Percentiles rank a stretch among this genome's conserved stretches.
These are phyloP conservation scores for Channallabes apus DNA, from an alignment of 2,797 vertebrate genomes.

Conservation along the genomic window DNA sequence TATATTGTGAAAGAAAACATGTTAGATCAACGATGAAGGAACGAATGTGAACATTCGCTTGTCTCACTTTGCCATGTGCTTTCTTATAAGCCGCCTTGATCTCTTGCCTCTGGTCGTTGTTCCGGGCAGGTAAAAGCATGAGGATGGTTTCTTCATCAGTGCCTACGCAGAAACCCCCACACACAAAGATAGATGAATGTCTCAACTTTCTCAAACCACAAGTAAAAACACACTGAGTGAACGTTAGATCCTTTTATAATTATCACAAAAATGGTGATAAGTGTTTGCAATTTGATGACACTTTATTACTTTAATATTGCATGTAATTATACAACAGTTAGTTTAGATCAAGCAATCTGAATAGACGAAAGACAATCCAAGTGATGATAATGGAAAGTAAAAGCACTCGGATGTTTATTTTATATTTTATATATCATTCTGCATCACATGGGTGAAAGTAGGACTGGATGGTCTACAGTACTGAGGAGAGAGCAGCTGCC, in stretches of 20 bases:
- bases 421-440: too few species aligned
- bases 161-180: conserved; percentile 70
- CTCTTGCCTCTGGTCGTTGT: conserved; percentile 89
- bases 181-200: background rate
- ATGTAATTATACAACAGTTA: too few species aligned
- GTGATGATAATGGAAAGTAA: too few species aligned
- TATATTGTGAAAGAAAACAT: background rate
- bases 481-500: too few species aligned
- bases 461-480: too few species aligned
- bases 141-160: conserved; percentile 89
- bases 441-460: too few species aligned
- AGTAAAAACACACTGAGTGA: background rate
- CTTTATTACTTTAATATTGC: background rate
- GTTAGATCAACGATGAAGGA: background rate
- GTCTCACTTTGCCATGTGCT: conserved; percentile 85
- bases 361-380: too few species aligned
- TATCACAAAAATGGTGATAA: background rate
- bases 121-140: conserved; percentile 82
- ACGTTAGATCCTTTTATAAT: background rate
- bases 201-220: background rate
- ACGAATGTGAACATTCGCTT: background rate
- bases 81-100: conserved; percentile 87
- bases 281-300: background rate
- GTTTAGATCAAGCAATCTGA: too few species aligned
- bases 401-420: too few species aligned